A percentile compares a stretch with the other conserved stretches of the same genome.
Conservation (phyloP, 2,113 vertebrate genomes). For the Caranx ignobilis region DNA sequence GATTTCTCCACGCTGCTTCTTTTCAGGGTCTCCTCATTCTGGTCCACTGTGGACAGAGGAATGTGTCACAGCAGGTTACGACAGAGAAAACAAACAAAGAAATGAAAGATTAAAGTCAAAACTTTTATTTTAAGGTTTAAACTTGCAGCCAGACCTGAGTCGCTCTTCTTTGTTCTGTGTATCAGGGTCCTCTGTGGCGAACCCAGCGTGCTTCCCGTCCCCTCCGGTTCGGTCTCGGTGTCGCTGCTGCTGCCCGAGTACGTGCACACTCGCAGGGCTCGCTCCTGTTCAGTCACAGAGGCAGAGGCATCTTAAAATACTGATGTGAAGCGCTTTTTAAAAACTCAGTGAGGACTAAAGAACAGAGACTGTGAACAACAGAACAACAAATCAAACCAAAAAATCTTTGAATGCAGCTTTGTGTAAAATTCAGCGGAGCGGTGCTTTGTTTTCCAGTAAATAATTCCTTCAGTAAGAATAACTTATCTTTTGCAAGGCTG, state of each 20-base stretch:
- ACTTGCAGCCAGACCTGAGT: slow-evolving; percentile 60
- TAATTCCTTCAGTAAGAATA: not conserved
- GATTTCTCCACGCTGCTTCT: slow-evolving; percentile 57
- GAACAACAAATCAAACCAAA: not conserved
- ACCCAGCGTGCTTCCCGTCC: slow-evolving; percentile 18
- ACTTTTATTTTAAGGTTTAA: no score
- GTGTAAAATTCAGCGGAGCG: not conserved
- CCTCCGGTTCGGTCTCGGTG: slow-evolving; percentile 64
- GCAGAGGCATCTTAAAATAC: not conserved
- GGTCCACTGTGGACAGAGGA: slow-evolving; percentile 39
- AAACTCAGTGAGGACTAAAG: not conserved
- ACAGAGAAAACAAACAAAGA: not conserved
- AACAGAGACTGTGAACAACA: not conserved
- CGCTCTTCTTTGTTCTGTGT: slow-evolving; percentile 38
- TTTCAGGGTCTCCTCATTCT: slow-evolving; percentile 71
- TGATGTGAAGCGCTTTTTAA: not conserved
- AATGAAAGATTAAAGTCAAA: not conserved
- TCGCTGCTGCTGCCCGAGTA: slow-evolving; percentile 76
- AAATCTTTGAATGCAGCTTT: not conserved
- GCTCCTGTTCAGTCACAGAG: slow-evolving; percentile 52
- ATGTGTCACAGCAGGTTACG: not conserved
- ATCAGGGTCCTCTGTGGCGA: slow-evolving; percentile 56
- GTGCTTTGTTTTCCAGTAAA: not conserved
- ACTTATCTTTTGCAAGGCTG: not conserved
- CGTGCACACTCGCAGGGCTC: slow-evolving; percentile 62